Evolutionary conservation across 2,888 invertebrate species (phyloP).

Genomic region (Linyphia triangularis): DNA sequence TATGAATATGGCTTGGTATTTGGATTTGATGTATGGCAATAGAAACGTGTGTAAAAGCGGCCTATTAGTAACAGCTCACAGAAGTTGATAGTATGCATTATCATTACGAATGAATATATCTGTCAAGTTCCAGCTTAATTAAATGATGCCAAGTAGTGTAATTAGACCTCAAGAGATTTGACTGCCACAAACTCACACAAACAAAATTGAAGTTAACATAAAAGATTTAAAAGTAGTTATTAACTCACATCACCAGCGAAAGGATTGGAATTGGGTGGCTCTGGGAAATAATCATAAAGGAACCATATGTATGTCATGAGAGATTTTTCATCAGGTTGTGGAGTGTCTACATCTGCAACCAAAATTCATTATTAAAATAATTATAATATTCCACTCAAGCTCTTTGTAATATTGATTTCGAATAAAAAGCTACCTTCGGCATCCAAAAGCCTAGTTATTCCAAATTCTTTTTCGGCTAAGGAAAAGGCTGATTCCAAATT

Average conservation of each 20-base stretch:
- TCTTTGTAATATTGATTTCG: background rate
- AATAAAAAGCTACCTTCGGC: constrained; percentile 84
- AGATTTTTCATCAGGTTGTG: constrained; percentile 99
- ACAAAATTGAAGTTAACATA: too few species aligned
- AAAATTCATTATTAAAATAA: background rate
- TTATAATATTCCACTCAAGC: background rate
- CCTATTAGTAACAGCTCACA: too few species aligned
- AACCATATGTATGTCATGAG: constrained; percentile 99
- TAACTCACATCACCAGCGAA: constrained; percentile 68
- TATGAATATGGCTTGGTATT: too few species aligned
- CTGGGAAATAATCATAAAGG: constrained; percentile 99
- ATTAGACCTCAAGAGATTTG: too few species aligned
- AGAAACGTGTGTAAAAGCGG: too few species aligned
- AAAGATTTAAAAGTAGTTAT: too few species aligned
- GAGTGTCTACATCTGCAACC: constrained; percentile 93
- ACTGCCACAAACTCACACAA: too few species aligned
- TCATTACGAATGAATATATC: too few species aligned
- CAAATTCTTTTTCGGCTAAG: constrained; percentile 97
- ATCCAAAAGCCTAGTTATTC: constrained; percentile 97
- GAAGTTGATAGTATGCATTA: too few species aligned
- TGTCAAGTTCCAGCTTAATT: too few species aligned
- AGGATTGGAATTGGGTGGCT: constrained; percentile 83
- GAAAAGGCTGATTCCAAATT: constrained; percentile 98
- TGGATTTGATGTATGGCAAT: too few species aligned
- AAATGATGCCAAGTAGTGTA: too few species aligned